Evolutionary conservation across 2,888 invertebrate species (phyloP).

Genomic region (Aleiodes testaceus): DNA sequence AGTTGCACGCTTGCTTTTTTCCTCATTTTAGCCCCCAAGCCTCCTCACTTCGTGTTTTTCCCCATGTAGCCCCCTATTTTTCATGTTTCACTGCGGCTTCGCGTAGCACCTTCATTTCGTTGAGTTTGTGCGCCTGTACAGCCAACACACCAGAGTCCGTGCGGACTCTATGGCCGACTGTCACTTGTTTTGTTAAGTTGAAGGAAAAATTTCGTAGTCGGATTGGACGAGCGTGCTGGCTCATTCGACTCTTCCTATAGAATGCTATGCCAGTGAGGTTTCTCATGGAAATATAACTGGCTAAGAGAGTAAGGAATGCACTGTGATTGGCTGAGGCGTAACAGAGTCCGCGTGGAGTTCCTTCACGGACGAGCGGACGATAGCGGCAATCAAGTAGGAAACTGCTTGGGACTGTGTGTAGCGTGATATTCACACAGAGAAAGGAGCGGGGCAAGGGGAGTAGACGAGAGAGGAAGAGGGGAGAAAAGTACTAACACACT

Average conservation of each 20-base stretch:
- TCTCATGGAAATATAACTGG: constrained; percentile 33
- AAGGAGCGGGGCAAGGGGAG: neutral
- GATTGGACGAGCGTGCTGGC: constrained; percentile 48
- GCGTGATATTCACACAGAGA: constrained; percentile 70
- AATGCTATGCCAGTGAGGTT: constrained; percentile 42
- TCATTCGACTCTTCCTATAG: constrained; percentile 47
- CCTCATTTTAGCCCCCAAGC: constrained; percentile 51
- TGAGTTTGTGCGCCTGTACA: constrained; percentile 42
- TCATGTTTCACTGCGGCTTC: constrained; percentile 74
- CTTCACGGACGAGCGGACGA: constrained; percentile 69
- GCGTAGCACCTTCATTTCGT: constrained; percentile 72
- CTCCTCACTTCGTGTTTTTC: constrained; percentile 68
- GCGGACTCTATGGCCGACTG: constrained; percentile 62
- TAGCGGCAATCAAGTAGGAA: constrained; percentile 73
- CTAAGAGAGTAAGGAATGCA: constrained; percentile 40
- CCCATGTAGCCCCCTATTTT: constrained; percentile 72
- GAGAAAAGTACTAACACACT: constrained; percentile 42
- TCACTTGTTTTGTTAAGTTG: constrained; percentile 42
- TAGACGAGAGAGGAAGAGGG: neutral
- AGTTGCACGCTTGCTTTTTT: constrained; percentile 45
- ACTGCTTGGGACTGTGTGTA: constrained; percentile 72
- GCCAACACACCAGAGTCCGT: constrained; percentile 58
- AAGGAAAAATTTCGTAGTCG: constrained; percentile 41
- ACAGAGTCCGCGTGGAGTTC: constrained; percentile 67
- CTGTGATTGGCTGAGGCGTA: constrained; percentile 58